These are phyloP conservation scores for Poecilia velifera DNA, from an alignment of 2,797 vertebrate species.

Conservation along the genomic window DNA sequence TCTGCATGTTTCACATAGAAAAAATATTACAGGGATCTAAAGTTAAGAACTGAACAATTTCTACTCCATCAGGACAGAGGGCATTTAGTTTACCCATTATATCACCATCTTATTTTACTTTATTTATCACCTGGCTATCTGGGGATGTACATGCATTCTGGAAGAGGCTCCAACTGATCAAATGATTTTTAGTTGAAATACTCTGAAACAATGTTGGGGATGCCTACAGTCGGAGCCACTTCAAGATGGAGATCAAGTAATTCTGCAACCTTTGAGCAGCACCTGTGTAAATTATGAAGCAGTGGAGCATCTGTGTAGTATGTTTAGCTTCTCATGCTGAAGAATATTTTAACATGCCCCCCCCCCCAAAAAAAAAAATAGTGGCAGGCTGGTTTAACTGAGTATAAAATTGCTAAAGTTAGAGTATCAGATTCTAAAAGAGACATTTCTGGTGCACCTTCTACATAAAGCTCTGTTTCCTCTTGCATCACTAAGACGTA, in stretches of 20 bases:
- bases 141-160: neutral
- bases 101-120: neutral
- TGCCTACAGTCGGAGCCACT: neutral
- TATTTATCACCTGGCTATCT: neutral
- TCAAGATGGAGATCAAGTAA: neutral
- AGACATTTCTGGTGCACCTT: neutral
- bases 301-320: neutral
- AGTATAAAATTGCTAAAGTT: neutral
- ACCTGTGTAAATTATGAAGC: neutral
- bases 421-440: neutral
- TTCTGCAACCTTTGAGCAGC: neutral
- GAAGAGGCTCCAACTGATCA: neutral
- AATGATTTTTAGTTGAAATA: neutral
- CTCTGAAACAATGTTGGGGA: neutral
- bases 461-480: neutral
- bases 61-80: neutral
- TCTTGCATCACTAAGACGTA: neutral
- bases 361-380: neutral
- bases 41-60: neutral
- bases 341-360: neutral
- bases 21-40: neutral
- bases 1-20: neutral
- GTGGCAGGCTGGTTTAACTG: neutral
- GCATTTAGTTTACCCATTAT: neutral
- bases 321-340: neutral